Evolutionary conservation across 2,888 invertebrate species (phyloP), one percentile per base, ranked within the genome.

Genomic region (Spilarctia lutea): DNA sequence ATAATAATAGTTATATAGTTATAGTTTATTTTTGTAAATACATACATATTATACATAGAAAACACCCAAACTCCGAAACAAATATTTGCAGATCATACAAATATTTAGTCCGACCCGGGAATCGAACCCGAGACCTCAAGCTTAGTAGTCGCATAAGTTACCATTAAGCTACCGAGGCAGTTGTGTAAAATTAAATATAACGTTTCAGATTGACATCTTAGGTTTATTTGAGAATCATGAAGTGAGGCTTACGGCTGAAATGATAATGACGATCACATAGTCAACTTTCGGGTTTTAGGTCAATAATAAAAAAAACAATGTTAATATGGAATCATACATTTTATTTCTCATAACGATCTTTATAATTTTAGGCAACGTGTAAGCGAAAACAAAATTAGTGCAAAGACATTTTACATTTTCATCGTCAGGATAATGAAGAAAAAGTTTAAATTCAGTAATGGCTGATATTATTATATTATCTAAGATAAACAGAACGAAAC

Each of bases 301-400:
- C 68, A 48, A 3, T 13, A 35, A 79, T 85, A 76, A 45, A 81
- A 84, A 75, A 73, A 80, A 75, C 79, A 74, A 76, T 75, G 79
- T 77, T 81, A 80, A 83, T 83, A 84, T 84, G 83, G 83, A 84
- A 84, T 84, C 80, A 85, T 84, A 84, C 82, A 84, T 72, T 79
- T 81, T 83, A 77, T 79, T 83, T 83, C 76, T 75, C 68, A 68
- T 79, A 77, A 80, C 42, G 18, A 79, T 80, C 85, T 83, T 83
- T 83, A 85, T 80, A 85, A 84, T 79, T 84, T 81, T 81, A 81
- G 85, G 85, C 82, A 71, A 76, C 52, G 20, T 63, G 67, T 35
- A 72, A 52, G n/a, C 48, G 33, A 65, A 71, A 65, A 71, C 33
- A 71, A 65, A 65, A 65, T 48, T 65, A 33, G n/a, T 71, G 33